phyloP scores from a whole-genome alignment of 2,888 invertebrate genomes.

The Mesoligia furuncula region DNA sequence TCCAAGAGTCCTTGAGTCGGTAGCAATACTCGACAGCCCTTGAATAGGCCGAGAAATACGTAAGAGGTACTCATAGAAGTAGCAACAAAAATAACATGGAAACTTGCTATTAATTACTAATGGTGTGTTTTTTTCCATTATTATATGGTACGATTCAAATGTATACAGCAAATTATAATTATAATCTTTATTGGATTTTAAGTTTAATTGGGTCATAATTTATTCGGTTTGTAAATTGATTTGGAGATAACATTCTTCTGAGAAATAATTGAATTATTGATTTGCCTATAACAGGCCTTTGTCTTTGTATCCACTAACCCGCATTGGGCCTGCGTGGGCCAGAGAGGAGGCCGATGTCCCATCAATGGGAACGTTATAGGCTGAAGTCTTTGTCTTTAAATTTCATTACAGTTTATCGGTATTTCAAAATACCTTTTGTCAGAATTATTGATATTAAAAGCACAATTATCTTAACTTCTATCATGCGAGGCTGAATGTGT shows the following conservation, averaged over 20 bases:
- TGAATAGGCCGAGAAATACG: slow-evolving; percentile 69
- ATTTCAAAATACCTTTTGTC: slow-evolving; percentile 44
- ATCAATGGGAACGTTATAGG: neutral
- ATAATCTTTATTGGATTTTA: slow-evolving; percentile 29
- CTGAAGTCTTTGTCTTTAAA: slow-evolving; percentile 6
- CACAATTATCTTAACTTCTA: slow-evolving; percentile 52
- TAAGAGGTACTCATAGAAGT: slow-evolving; percentile 62
- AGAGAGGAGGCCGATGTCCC: neutral
- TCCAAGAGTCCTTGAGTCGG: slow-evolving; percentile 81
- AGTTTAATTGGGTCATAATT: slow-evolving; percentile 39
- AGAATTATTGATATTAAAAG: slow-evolving; percentile 51
- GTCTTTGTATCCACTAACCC: neutral
- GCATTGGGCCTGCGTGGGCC: neutral
- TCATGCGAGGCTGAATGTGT: slow-evolving; percentile 49
- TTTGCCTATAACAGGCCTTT: slow-evolving; percentile 3
- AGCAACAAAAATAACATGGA: slow-evolving; percentile 64
- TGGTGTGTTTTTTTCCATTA: slow-evolving; percentile 16
- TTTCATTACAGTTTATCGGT: slow-evolving; percentile 8
- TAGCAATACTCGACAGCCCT: slow-evolving; percentile 73
- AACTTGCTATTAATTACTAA: slow-evolving; percentile 55
- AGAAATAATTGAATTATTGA: slow-evolving; percentile 14
- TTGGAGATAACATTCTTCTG: slow-evolving; percentile 23
- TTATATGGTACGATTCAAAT: slow-evolving; percentile 10
- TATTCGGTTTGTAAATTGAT: slow-evolving; percentile 37
- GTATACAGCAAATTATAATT: slow-evolving; percentile 27